A percentile compares a stretch with the other conserved stretches of the same genome.
phyloP scores from a whole-genome alignment of 92 coral and sea anemone genomes.

The Phymanthus crucifer region DNA sequence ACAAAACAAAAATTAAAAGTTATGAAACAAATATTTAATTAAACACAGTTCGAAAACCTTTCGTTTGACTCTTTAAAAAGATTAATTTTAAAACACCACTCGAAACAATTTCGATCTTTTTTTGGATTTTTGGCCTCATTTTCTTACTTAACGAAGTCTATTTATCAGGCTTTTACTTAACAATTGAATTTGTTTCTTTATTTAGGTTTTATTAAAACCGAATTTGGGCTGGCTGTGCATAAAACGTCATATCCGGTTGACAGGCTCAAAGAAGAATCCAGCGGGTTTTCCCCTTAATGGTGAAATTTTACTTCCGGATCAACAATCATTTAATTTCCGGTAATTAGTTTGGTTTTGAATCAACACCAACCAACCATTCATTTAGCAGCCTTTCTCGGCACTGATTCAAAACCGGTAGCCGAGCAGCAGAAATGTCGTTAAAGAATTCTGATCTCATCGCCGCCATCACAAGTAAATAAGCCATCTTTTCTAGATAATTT shows the following conservation, averaged over 20 bases:
- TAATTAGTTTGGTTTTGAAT: constrained; percentile 22
- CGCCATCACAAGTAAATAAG: constrained; percentile 8
- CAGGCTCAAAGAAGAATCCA: background rate
- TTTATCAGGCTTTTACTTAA: too few species aligned
- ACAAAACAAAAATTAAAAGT: too few species aligned
- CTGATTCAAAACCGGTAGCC: constrained; percentile 16
- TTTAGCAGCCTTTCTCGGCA: constrained; percentile 9
- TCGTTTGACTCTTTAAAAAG: too few species aligned
- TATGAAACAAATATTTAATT: too few species aligned
- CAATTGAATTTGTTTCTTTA: too few species aligned
- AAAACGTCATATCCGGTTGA: background rate
- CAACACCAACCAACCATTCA: constrained; percentile 14
- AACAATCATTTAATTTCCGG: constrained; percentile 28
- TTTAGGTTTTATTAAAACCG: too few species aligned
- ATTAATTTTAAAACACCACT: too few species aligned
- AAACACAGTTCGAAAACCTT: too few species aligned
- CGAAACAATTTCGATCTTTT: too few species aligned
- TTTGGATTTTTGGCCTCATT: too few species aligned
- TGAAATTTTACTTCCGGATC: constrained; percentile 4
- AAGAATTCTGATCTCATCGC: constrained; percentile 18
- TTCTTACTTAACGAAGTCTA: too few species aligned
- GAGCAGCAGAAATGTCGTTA: constrained; percentile 8
- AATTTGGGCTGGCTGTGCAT: too few species aligned
- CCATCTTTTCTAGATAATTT: background rate
- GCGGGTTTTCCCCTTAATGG: background rate